Conservation (phyloP, 1,140 invertebrate species). For the Cyphomyrmex costatus region DNA sequence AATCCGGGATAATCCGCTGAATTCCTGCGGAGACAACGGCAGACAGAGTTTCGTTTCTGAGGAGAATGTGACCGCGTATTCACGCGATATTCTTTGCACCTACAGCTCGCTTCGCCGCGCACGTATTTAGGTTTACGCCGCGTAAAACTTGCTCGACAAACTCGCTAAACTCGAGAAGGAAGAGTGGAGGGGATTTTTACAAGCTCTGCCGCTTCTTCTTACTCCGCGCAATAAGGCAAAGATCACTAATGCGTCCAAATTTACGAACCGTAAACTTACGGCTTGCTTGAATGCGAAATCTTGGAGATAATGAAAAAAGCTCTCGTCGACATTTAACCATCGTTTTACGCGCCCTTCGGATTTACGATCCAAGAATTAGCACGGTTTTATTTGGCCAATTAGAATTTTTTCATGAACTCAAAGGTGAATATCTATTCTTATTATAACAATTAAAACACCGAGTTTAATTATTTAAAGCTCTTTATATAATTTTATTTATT, state of each 20-base stretch:
- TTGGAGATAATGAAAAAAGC: conserved; percentile 58
- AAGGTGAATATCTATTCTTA: not conserved
- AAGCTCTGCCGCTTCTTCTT: not conserved
- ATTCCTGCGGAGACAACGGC: conserved; percentile 54
- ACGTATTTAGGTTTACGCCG: conserved; percentile 58
- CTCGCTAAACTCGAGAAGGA: not conserved
- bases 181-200: conserved; percentile 10
- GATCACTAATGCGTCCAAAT: conserved; percentile 11
- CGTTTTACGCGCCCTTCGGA: not conserved
- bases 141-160: conserved; percentile 63
- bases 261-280: conserved; percentile 51
- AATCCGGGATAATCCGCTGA: conserved; percentile 73
- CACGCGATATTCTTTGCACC: conserved; percentile 36
- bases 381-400: not conserved
- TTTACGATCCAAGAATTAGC: conserved; percentile 18
- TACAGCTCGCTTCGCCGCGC: not conserved
- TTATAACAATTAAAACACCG: not conserved
- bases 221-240: not conserved
- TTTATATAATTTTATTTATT: not conserved
- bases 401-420: not conserved
- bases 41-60: conserved; percentile 25
- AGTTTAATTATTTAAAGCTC: not conserved
- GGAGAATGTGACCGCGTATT: conserved; percentile 16
- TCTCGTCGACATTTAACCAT: conserved; percentile 43
- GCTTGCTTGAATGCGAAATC: conserved; percentile 25